phyloP scores from a whole-genome alignment of 2,113 vertebrate genomes.

The Gymnogyps californianus region DNA sequence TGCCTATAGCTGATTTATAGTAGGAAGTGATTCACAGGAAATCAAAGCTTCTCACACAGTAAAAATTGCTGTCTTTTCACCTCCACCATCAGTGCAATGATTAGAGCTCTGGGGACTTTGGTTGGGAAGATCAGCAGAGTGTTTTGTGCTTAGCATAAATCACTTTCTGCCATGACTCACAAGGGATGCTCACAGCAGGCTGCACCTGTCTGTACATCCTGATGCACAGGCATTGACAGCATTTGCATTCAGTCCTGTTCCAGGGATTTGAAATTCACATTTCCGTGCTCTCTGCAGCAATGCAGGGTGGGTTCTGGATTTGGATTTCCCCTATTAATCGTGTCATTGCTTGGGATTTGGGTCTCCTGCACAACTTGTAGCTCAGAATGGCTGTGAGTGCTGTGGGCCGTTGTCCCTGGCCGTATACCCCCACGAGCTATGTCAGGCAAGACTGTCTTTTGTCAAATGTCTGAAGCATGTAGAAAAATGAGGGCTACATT shows the following conservation, averaged over 20 bases:
- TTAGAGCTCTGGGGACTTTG: slow-evolving; percentile 24
- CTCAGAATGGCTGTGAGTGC: neutral
- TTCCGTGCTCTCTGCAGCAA: neutral
- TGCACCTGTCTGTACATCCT: neutral
- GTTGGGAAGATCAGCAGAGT: neutral
- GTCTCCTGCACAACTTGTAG: neutral
- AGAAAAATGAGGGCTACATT: neutral
- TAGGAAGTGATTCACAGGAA: slow-evolving; percentile 71
- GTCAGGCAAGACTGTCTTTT: neutral
- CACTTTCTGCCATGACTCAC: neutral
- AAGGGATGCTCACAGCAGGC: neutral
- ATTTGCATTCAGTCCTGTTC: neutral
- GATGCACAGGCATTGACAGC: neutral
- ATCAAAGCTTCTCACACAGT: slow-evolving; percentile 38
- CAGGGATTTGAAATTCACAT: neutral
- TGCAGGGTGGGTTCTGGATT: neutral
- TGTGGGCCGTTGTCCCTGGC: neutral
- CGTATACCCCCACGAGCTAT: rapidly evolving
- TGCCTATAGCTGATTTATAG: slow-evolving; percentile 73
- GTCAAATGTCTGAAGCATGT: neutral
- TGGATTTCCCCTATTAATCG: neutral
- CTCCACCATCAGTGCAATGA: neutral
- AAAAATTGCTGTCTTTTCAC: slow-evolving; percentile 54
- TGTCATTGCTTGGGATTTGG: neutral
- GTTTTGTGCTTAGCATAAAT: neutral